Conservation (phyloP, 2,113 vertebrate genomes). For the Esox niger region DNA sequence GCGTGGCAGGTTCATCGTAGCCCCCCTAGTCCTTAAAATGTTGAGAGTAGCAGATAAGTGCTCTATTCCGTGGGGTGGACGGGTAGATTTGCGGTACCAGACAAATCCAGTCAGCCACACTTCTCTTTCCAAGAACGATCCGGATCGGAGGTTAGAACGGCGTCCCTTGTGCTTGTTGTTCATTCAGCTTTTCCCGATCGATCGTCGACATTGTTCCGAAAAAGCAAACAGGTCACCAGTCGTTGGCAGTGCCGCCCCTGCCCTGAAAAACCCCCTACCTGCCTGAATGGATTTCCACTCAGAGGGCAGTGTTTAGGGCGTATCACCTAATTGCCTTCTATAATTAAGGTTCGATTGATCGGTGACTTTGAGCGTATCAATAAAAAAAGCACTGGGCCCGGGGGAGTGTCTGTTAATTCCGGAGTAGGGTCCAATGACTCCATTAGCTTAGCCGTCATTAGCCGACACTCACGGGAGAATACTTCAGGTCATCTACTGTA, state of each 20-base stretch:
- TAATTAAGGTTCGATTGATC: slow-evolving; percentile 55
- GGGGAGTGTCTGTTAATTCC: slow-evolving; percentile 6
- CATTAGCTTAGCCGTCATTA: slow-evolving; percentile 13
- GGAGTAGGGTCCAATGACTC: background rate
- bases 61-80: too few relatives aligned
- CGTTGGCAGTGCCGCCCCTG: too few relatives aligned
- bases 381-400: background rate
- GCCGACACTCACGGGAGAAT: background rate
- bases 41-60: too few relatives aligned
- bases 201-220: background rate
- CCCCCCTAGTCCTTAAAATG: too few relatives aligned
- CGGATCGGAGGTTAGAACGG: too few relatives aligned
- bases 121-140: too few relatives aligned
- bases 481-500: background rate
- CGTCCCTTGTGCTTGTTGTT: too few relatives aligned
- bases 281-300: slow-evolving; percentile 37
- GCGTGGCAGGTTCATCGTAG: too few relatives aligned
- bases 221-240: too few relatives aligned
- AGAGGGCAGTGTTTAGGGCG: slow-evolving; percentile 36
- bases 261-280: slow-evolving; percentile 28
- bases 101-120: too few relatives aligned
- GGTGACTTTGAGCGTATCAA: slow-evolving; percentile 43
- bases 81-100: too few relatives aligned
- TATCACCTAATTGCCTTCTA: slow-evolving; percentile 51
- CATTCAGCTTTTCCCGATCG: too few relatives aligned